Evolutionary conservation across 2,113 vertebrate genomes (phyloP).

Genomic region (Setophaga petechia): DNA sequence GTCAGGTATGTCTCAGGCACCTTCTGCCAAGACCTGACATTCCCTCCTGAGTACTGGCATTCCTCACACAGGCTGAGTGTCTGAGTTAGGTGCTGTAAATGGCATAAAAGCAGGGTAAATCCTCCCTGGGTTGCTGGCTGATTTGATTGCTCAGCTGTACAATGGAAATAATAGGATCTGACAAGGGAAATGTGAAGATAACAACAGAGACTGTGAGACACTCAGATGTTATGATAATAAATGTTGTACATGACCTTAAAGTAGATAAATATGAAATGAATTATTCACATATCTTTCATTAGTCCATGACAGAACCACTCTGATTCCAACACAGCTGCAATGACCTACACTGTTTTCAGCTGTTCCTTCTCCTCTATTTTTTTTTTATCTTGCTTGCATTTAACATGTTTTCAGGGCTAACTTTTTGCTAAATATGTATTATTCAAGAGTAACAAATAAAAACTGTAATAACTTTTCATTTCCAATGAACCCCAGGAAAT

Average conservation of each 20-base stretch:
- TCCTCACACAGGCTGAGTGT: background rate
- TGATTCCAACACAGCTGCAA: constrained; percentile 55
- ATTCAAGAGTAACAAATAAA: constrained; percentile 20
- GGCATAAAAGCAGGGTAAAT: constrained; percentile 4
- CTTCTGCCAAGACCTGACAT: background rate
- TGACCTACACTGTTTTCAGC: background rate
- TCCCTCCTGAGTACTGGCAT: background rate
- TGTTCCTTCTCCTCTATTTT: background rate
- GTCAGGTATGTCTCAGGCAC: background rate
- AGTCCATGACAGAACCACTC: background rate
- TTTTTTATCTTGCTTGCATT: background rate
- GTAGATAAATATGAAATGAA: constrained; percentile 44
- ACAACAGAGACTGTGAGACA: constrained; percentile 33
- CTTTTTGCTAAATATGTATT: background rate
- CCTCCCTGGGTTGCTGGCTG: background rate
- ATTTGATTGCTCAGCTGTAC: background rate
- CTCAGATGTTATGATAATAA: constrained; percentile 50
- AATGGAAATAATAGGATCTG: constrained; percentile 45
- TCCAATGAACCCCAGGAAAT: background rate
- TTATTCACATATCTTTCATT: constrained; percentile 55
- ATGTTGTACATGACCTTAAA: constrained; percentile 41
- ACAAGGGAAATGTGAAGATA: constrained; percentile 54
- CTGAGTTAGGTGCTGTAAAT: background rate
- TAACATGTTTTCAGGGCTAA: background rate
- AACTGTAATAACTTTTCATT: background rate